These are phyloP conservation scores for Thinocorus orbignyianus DNA, from an alignment of 2,113 vertebrate genomes.

Conservation along the genomic window DNA sequence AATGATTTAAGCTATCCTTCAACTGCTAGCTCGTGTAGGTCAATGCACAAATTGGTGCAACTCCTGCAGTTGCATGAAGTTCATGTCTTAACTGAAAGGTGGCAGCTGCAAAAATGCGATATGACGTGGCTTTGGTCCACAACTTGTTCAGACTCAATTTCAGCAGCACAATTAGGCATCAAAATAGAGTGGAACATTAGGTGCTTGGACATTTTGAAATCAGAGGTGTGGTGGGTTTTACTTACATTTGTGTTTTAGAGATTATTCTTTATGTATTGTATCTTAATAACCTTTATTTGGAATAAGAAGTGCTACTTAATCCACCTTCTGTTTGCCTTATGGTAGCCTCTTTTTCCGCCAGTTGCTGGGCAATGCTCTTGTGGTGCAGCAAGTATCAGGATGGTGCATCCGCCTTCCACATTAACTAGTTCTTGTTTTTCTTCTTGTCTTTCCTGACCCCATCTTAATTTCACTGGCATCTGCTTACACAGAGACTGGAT, in stretches of 20 bases:
- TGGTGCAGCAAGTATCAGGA: neutral
- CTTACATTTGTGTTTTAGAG: neutral
- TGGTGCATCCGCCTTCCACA: neutral
- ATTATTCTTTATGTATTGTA: neutral
- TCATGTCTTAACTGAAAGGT: neutral
- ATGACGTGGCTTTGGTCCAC: neutral
- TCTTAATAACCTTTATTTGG: neutral
- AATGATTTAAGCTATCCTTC: neutral
- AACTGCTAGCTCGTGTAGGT: neutral
- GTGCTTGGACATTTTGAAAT: neutral
- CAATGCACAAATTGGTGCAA: neutral
- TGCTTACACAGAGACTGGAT: neutral
- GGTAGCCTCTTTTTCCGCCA: neutral
- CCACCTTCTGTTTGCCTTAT: neutral
- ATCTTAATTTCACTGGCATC: neutral
- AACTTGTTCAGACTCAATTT: neutral
- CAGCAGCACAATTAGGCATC: neutral
- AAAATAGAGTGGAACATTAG: neutral
- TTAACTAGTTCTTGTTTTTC: neutral
- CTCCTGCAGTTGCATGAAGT: neutral
- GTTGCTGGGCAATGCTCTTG: neutral
- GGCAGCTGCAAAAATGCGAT: neutral
- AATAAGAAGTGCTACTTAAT: neutral
- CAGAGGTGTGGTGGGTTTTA: neutral
- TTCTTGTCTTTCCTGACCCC: neutral